phyloP scores from a whole-genome alignment of 2,113 vertebrate species.

The Cynoglossus semilaevis region DNA sequence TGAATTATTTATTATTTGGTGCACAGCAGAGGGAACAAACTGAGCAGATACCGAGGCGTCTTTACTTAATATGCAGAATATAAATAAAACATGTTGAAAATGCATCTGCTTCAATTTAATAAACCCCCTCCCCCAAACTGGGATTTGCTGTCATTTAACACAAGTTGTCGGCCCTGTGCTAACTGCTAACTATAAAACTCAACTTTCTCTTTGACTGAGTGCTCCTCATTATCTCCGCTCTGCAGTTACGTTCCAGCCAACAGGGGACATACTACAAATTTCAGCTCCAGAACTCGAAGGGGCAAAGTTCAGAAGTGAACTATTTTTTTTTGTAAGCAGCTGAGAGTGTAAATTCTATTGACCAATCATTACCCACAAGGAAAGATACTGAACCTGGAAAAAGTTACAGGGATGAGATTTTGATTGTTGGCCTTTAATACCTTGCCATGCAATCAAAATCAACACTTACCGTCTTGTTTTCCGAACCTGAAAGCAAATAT shows the following conservation, averaged over 20 bases:
- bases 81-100: constrained; percentile 75
- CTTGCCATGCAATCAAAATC: constrained; percentile 74
- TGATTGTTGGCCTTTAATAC: constrained; percentile 62
- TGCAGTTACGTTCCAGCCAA: constrained; percentile 49
- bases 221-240: constrained; percentile 59
- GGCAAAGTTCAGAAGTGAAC: constrained; percentile 25
- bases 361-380: constrained; percentile 34
- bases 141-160: constrained; percentile 65
- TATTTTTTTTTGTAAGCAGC: constrained; percentile 49
- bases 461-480: constrained; percentile 75
- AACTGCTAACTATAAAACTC: constrained; percentile 54
- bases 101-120: constrained; percentile 73
- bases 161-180: constrained; percentile 61
- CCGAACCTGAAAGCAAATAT: constrained; percentile 68
- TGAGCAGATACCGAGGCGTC: constrained; percentile 70
- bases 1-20: constrained; percentile 81
- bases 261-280: constrained; percentile 53
- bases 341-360: constrained; percentile 25
- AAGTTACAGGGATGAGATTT: constrained; percentile 50
- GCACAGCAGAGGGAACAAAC: constrained; percentile 74
- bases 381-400: constrained; percentile 34
- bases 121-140: constrained; percentile 59
- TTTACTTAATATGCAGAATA: constrained; percentile 74
- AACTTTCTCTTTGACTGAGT: constrained; percentile 46
- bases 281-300: constrained; percentile 51